Conservation (phyloP, 2,113 vertebrate species). For the Origma solitaria region DNA sequence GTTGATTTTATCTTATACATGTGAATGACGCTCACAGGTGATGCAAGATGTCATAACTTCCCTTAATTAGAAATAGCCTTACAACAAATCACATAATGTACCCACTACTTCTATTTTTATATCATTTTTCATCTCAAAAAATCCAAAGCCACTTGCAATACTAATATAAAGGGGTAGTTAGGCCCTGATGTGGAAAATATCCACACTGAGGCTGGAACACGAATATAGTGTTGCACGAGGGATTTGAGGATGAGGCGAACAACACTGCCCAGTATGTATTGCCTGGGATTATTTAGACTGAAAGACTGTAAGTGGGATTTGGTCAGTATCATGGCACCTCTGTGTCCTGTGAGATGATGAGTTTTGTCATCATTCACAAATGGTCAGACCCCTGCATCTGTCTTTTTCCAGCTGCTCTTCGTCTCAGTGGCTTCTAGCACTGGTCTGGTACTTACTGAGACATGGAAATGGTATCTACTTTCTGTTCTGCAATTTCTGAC, state of each 20-base stretch:
- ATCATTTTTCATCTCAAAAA: neutral
- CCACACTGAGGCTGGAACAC: neutral
- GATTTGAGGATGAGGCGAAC: neutral
- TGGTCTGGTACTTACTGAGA: neutral
- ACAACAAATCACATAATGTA: neutral
- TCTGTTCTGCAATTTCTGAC: neutral
- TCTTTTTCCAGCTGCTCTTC: neutral
- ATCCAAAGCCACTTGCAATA: neutral
- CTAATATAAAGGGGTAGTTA: neutral
- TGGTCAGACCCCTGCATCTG: neutral
- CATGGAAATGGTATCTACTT: neutral
- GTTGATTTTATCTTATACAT: neutral
- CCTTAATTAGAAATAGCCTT: neutral
- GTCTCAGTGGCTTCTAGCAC: neutral
- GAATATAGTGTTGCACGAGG: accelerated
- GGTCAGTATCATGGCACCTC: neutral
- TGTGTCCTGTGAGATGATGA: accelerated
- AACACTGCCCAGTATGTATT: neutral
- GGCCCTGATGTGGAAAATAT: neutral
- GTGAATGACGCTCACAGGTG: neutral
- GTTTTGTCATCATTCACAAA: neutral
- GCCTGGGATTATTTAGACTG: neutral
- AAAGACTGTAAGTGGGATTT: neutral
- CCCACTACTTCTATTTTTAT: neutral
- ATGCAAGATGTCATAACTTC: neutral